Evolutionary conservation across 2,113 vertebrate species (phyloP), one percentile per base, ranked within the genome.

Genomic region (Tichodroma muraria): DNA sequence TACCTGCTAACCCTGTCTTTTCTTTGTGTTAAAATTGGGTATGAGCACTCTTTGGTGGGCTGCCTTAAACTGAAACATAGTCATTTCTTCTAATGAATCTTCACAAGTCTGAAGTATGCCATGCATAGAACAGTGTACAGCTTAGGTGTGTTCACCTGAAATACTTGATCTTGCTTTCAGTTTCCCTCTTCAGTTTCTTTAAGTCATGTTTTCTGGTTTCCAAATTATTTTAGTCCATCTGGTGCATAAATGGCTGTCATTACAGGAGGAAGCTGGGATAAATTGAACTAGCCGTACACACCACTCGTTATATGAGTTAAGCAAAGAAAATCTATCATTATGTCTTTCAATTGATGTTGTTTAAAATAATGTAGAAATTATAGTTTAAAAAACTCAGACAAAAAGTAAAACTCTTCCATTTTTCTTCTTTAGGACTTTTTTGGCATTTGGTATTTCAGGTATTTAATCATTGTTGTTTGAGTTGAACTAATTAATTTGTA

Each of bases 361-460:
- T 88, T 90, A 76, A 88, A 82, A 44, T 35, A 79, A 42, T 57
- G 13, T 42, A 82, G n/a, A 77, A 85, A 73, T 30, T 72, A 14
- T 53, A 72, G 28, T 70, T 76, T 61, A 45, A 79, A 95, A 79
- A 89, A 30, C 16, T 54, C 14, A 45, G 45, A 47, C 33, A 45
- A 73, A 80, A 94, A 85, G 33, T 28, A 72, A 88, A 95, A 72
- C 13, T 87, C 53, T 83, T 45, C 19, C 25, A 54, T 85, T 80
- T 91, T 88, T 92, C 44, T 78, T 84, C 65, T 92, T 70, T 65
- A 75, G 76, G n/a, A 89, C 90, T 94, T 38, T 59, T 69, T 68
- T 19, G 40, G 33, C 60, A 57, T 75, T 92, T 94, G 63, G 18
- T 92, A 75, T 92, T 89, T 94, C 89, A 95, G 72, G 72, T 94